phyloP scores from a whole-genome alignment of 2,888 invertebrate genomes.

The Drosophila borborema region DNA sequence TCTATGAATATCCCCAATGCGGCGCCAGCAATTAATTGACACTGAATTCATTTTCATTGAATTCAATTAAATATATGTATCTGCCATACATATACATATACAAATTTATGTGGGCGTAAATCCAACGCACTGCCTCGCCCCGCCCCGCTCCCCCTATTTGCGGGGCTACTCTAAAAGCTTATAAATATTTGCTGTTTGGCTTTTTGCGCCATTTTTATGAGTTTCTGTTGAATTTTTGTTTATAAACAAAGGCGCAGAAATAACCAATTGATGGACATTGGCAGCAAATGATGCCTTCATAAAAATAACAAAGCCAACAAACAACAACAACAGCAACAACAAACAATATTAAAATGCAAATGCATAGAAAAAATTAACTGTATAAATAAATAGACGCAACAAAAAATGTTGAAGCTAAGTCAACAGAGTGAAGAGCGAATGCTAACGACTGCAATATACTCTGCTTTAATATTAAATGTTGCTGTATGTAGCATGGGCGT shows the following conservation, averaged over 20 bases:
- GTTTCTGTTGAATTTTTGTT: conserved; percentile 59
- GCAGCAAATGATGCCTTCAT: conserved; percentile 45
- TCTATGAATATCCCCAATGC: conserved; percentile 36
- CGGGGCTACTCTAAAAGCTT: conserved; percentile 42
- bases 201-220: conserved; percentile 66
- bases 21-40: conserved; percentile 69
- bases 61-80: conserved; percentile 53
- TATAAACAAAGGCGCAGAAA: conserved; percentile 61
- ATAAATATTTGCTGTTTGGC: conserved; percentile 65
- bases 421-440: background rate
- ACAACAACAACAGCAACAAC: conserved; percentile 12
- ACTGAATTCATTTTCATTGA: conserved; percentile 62
- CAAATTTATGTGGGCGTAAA: conserved; percentile 32
- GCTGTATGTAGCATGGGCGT: too few relatives aligned
- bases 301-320: conserved; percentile 29
- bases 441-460: background rate
- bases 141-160: background rate
- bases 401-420: background rate
- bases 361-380: conserved; percentile 26
- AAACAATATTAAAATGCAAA: conserved; percentile 29
- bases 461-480: background rate
- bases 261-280: conserved; percentile 60
- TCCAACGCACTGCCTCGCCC: background rate
- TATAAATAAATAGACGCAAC: conserved; percentile 40
- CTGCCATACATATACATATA: background rate